Percentiles rank a stretch among this genome's conserved stretches.
Evolutionary conservation across 2,797 vertebrate genomes (phyloP).

Genomic region (Melanogrammus aeglefinus): DNA sequence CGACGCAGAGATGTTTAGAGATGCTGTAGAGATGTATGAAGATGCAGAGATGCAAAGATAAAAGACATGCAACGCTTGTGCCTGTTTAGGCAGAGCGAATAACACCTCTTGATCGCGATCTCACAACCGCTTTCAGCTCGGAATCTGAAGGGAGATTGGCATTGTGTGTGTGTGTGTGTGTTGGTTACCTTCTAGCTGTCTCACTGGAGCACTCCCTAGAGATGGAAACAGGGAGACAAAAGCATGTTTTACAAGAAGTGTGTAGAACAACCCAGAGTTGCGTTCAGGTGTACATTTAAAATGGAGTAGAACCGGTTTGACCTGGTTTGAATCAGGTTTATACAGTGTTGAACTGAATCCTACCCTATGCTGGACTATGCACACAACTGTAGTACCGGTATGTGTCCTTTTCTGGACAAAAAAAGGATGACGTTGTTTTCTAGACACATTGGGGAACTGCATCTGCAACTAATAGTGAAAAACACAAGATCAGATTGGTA

Average conservation of each 20-base stretch:
- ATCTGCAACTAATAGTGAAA: neutral
- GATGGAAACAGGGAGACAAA: neutral
- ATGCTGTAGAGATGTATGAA: too few relatives aligned
- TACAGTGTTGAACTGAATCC: neutral
- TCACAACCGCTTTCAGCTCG: too few relatives aligned
- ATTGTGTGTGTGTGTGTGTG: neutral
- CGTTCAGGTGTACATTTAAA: neutral
- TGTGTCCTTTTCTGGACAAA: too few relatives aligned
- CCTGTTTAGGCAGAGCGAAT: too few relatives aligned
- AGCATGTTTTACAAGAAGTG: neutral
- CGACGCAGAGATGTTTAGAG: too few relatives aligned
- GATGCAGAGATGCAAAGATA: too few relatives aligned
- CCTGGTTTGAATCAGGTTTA: neutral
- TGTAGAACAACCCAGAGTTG: neutral
- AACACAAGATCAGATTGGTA: neutral
- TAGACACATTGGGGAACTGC: neutral
- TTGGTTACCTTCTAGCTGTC: conserved; percentile 33
- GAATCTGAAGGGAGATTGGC: too few relatives aligned
- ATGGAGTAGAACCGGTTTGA: neutral
- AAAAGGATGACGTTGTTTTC: too few relatives aligned
- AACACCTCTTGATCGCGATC: too few relatives aligned
- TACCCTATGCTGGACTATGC: neutral
- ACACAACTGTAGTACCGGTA: too few relatives aligned
- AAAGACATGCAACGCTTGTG: too few relatives aligned
- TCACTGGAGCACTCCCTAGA: conserved; percentile 27